These are phyloP conservation scores for Hemiprocne comata DNA, from an alignment of 2,113 vertebrate genomes.

Conservation along the genomic window DNA sequence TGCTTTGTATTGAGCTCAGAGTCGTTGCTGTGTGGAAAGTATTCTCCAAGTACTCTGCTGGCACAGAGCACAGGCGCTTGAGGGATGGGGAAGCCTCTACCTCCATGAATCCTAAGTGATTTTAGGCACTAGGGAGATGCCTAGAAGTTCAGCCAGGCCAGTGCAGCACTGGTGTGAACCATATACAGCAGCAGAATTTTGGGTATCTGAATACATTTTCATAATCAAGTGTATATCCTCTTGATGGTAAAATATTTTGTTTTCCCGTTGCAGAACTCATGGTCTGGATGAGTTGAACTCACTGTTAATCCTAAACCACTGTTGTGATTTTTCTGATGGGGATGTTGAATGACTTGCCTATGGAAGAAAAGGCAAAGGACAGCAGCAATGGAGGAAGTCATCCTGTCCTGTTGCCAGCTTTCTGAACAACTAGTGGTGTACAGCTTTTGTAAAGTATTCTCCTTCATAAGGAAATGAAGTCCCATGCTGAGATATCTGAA, in stretches of 20 bases:
- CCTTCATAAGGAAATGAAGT: neutral
- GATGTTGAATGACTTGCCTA: neutral
- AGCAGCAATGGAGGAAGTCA: neutral
- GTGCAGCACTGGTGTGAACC: neutral
- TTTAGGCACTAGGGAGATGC: neutral
- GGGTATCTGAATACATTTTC: neutral
- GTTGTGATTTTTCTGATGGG: neutral
- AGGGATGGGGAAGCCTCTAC: neutral
- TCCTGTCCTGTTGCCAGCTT: rapidly evolving
- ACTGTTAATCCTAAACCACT: neutral
- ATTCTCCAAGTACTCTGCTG: neutral
- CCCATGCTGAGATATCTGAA: neutral
- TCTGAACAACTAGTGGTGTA: neutral
- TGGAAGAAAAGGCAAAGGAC: neutral
- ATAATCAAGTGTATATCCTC: neutral
- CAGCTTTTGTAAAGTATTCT: neutral
- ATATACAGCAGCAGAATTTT: neutral
- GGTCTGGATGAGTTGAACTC: neutral
- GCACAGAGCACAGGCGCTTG: neutral
- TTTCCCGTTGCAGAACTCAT: neutral
- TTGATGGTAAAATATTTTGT: neutral
- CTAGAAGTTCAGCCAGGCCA: neutral
- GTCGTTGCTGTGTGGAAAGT: neutral
- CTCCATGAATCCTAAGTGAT: neutral
- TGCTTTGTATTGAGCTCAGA: neutral